Evolutionary conservation across 2,888 invertebrate species (phyloP), one percentile per base, ranked within the genome.

Genomic region (Antitype chi): DNA sequence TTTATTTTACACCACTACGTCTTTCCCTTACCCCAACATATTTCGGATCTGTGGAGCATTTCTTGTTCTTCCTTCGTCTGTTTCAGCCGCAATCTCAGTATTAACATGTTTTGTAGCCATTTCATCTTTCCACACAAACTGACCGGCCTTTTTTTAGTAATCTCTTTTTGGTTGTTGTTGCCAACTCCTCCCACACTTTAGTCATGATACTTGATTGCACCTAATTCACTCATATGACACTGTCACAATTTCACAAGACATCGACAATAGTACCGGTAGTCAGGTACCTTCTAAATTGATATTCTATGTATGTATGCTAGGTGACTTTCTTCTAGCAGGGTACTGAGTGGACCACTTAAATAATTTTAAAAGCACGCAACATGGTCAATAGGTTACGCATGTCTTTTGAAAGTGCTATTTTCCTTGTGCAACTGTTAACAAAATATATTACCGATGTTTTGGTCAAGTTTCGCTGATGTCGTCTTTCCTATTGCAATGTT

Each of bases 341-440:
- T 23, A 43, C 13, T 23, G 6, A 79, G 1, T 70, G 32, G 15
- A 5, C 11, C 8, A n/a, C 52, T n/a, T 69, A 52, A 23, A 43
- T n/a, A 20, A 69, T 28, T 76, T 68, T 3, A 52, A 69, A 78
- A 25, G 13, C 53, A 53, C 17, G 32, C 43, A n/a, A 43, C 17
- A 1, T 38, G 9, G 2, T 3, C 57, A 28, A 17, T 13, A n/a
- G 28, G n/a, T 23, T 38, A 15, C 20, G 9, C 47, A 5, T 13
- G 32, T 15, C 23, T 70, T 78, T 76, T 23, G 17, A 70, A 71
- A 47, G 52, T 76, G 32, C 11, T 0, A 25, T 60, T 23, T 70
- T 38, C n/a, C 77, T 55, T 49, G 8, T 25, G 17, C 25, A 32
- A 11, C 13, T 32, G 13, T 43, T 20, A 55, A n/a, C 23, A 55